phyloP scores from a whole-genome alignment of 2,113 vertebrate species.

The Cyprinodon variegatus region DNA sequence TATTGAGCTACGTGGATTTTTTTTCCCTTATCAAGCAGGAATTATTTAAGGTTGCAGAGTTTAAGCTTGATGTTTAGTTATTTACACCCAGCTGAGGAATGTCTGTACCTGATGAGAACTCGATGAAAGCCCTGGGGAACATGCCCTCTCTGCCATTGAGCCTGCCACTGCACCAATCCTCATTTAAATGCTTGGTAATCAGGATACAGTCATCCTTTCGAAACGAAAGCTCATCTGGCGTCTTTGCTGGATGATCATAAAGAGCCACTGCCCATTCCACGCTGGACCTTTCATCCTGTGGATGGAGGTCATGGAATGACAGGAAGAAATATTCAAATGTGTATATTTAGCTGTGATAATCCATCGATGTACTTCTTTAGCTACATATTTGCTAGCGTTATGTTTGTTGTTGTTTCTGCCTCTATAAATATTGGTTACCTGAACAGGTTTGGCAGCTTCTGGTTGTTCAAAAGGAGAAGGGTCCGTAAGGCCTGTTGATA shows the following conservation, averaged over 20 bases:
- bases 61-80: background rate
- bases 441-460: slow-evolving; percentile 45
- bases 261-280: slow-evolving; percentile 87
- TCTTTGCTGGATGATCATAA: slow-evolving; percentile 87
- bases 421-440: slow-evolving; percentile 60
- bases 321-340: background rate
- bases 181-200: slow-evolving; percentile 81
- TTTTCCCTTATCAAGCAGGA: background rate
- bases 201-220: slow-evolving; percentile 87
- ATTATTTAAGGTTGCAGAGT: background rate
- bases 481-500: slow-evolving; percentile 78
- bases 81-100: background rate
- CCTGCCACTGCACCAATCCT: slow-evolving; percentile 87
- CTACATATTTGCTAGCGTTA: background rate
- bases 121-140: slow-evolving; percentile 87
- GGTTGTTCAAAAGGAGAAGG: slow-evolving; percentile 18
- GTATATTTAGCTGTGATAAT: too few species aligned
- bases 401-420: background rate
- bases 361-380: background rate
- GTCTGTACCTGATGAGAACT: slow-evolving; percentile 79
- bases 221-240: slow-evolving; percentile 86
- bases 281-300: slow-evolving; percentile 19
- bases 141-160: slow-evolving; percentile 86
- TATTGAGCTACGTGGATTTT: background rate
- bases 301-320: background rate